Base-by-base conservation (phyloP, 2,888 invertebrate genomes). In the Meiosimyza platycephala region DNA sequence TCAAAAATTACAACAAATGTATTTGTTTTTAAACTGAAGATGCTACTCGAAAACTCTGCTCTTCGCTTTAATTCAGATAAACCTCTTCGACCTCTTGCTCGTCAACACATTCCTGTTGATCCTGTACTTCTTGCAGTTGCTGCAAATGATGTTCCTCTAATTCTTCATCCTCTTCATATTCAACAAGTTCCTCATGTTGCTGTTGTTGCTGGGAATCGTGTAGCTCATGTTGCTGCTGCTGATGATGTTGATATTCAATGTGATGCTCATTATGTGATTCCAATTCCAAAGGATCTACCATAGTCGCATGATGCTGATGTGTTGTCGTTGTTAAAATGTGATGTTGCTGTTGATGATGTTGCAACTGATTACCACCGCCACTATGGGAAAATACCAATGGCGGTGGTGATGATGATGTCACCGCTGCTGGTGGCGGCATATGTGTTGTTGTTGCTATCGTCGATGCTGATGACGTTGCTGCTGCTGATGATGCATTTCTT, bases 41-140 rank as follows among this genome's bases (percentile, higher is more conserved):
- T 40, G 40, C 40, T 40, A 40, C 40, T 40, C 40, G 40, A 40
- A 28, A 40, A 40, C 40, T 40, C 9, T 40, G 9, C 40, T 40
- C 40, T 40, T 40, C 9, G 40, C 9, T 40, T 77, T 79, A 83
- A 67, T 83, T 83, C 70, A 84, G 78, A 79, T 84, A 84, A 64
- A 84, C 84, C 66, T 84, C 84, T 72, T 85, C 85, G 40, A 84
- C 84, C 62, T 78, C 76, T 59, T 82, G 82, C 50, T 84, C 84
- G 59, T 76, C 77, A 55, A 77, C 73, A 73, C 79, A 79, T 59
- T 79, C 79, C 18, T 83, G 81, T 63, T 84, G 84, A 69, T 84
- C 76, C 54, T 82, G 82, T 63, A 82, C 83, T 54, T 84, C 82
- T 28, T 80, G 81, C 76, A 83, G 75, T 51, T 82, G 81, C 63